Base-by-base conservation (phyloP, 2,797 vertebrate genomes). In the Cephalopachus bancanus region DNA sequence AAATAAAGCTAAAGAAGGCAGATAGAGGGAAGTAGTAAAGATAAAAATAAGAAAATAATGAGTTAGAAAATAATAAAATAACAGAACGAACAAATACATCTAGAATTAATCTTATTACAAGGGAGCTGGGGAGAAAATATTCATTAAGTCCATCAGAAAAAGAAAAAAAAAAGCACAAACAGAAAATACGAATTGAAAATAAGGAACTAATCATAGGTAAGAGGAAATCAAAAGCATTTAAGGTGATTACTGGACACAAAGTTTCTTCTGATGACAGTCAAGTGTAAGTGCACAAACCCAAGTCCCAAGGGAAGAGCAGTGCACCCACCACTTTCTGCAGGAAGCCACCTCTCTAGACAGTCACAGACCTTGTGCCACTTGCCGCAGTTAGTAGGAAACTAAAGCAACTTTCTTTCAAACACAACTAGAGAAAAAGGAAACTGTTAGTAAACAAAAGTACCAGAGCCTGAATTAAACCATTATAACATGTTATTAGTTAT, bases 1-100 rank as follows among this genome's bases (percentile, higher is more conserved):
- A 89, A 87, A 87, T 59, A 95, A 97, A 94, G 16, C 20, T 74
- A 91, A 44, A 1, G 28, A 95, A 85, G 59, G 51, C 28, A 93
- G 69, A 96, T 78, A 49, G 20, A 79, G 94, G 71, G 22, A 93
- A 93, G 69, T 49, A 81, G 28, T 79, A 20, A 91, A 86, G n/a
- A 59, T 59, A 89, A 96, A 44, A 51, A 89, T 2, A 80, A 91
- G 28, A 93, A 89, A 89, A 92, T 2, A 74, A 59, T 10, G 24
- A 64, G 49, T 55, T 53, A 62, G 65, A 93, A 93, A 85, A 65
- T 7, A 93, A 49, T 30, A 95, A n/a, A 89, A 57, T 7, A 81
- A 92, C 0, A 84, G 20, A 71, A 93, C 89, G 44, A 86, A 94
- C 65, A 94, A 75, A 83, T 17, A 83, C 7, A 89, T 75, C 20